Conservation (phyloP, 2,797 vertebrate species). For the Cyprinella venusta region DNA sequence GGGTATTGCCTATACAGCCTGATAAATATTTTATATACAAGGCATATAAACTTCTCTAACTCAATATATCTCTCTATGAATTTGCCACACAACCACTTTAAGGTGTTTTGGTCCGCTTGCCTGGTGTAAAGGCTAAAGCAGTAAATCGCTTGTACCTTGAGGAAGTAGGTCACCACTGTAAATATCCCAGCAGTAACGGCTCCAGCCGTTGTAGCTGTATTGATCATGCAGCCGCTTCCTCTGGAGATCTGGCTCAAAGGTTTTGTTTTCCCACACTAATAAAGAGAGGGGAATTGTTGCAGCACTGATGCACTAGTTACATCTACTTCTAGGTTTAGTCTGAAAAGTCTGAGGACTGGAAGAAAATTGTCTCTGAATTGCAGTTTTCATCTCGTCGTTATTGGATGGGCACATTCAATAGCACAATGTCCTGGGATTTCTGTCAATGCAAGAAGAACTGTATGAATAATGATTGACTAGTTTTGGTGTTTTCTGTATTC, state of each 20-base stretch:
- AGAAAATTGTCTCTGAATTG: neutral
- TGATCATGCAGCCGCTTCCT: constrained; percentile 44
- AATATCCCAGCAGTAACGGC: constrained; percentile 45
- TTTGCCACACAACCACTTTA: constrained; percentile 24
- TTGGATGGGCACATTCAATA: constrained; percentile 1
- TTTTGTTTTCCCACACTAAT: constrained; percentile 52
- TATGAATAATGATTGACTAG: neutral
- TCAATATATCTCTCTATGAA: neutral
- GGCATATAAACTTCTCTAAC: neutral
- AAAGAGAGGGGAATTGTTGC: constrained; percentile 25
- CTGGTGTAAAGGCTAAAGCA: constrained; percentile 16
- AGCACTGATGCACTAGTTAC: constrained; percentile 25
- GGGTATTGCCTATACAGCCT: neutral
- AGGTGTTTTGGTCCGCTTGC: constrained; percentile 38
- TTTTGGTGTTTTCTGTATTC: constrained; percentile 16
- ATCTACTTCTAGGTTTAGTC: constrained; percentile 17
- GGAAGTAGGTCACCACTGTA: constrained; percentile 59
- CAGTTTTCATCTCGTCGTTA: neutral
- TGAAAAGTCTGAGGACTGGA: neutral
- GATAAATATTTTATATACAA: neutral
- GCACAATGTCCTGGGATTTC: constrained; percentile 10
- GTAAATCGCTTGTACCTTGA: constrained; percentile 40
- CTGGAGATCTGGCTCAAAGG: constrained; percentile 45
- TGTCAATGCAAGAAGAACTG: neutral
- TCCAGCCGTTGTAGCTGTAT: constrained; percentile 46